Evolutionary conservation across 1,140 invertebrate genomes (phyloP).

Genomic region (Heterodera schachtii): DNA sequence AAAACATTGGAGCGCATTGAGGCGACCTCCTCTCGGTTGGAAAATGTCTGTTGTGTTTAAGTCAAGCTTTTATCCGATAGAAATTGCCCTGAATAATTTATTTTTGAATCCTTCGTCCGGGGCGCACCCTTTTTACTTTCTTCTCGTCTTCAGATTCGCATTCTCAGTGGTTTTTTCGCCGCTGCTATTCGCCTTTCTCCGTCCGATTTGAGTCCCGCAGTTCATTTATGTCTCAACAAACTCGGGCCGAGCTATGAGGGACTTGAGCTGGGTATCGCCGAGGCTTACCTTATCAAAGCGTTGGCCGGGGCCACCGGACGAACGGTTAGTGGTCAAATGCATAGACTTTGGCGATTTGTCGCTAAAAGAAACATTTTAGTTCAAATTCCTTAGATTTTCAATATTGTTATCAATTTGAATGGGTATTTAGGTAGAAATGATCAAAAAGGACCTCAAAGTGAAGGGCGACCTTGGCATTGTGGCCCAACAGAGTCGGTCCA

Average conservation of each 20-base stretch:
- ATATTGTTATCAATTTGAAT: not conserved
- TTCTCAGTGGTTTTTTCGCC: slow-evolving; percentile 84
- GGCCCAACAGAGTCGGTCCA: slow-evolving; percentile 74
- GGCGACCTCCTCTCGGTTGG: slow-evolving; percentile 80
- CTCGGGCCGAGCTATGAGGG: slow-evolving; percentile 88
- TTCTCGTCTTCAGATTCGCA: slow-evolving; percentile 62
- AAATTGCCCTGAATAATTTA: not conserved
- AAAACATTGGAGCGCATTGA: slow-evolving; percentile 89
- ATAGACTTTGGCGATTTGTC: not conserved
- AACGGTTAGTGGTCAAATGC: slow-evolving; percentile 70
- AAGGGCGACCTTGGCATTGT: slow-evolving; percentile 77
- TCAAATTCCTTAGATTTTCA: not conserved
- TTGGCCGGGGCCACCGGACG: slow-evolving; percentile 79
- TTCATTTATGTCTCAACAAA: slow-evolving; percentile 94
- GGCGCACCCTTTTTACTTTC: too few relatives aligned
- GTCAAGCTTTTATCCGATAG: not conserved
- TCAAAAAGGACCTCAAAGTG: slow-evolving; percentile 86
- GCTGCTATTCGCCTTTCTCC: slow-evolving; percentile 73
- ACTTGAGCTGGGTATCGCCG: slow-evolving; percentile 87
- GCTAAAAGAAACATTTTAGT: not conserved
- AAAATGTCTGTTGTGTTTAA: slow-evolving; percentile 77
- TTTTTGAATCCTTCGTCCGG: not conserved
- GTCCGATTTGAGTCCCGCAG: slow-evolving; percentile 76
- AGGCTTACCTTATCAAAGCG: slow-evolving; percentile 78
- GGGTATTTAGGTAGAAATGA: slow-evolving; percentile 77